phyloP scores from a whole-genome alignment of 2,113 vertebrate genomes.

The Neomonachus schauinslandi region DNA sequence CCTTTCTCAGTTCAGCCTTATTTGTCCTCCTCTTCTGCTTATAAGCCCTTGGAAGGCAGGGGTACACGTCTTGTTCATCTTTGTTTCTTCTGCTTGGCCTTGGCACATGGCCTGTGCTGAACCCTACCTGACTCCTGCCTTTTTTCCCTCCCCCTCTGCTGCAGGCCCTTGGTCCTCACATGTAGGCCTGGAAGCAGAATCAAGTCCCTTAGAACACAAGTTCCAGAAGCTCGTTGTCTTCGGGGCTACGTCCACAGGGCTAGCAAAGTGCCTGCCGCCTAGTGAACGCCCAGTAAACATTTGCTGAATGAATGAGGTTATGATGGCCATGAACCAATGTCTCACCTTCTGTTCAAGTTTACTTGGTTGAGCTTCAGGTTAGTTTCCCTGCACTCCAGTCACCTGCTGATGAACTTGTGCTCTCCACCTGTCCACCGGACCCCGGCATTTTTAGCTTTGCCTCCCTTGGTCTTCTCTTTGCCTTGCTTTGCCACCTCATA shows the following conservation, averaged over 20 bases:
- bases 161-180: neutral
- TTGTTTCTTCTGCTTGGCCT: neutral
- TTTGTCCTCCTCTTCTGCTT: neutral
- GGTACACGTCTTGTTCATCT: neutral
- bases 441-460: neutral
- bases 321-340: neutral
- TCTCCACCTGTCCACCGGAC: neutral
- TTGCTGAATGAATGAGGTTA: neutral
- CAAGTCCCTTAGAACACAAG: neutral
- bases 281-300: neutral
- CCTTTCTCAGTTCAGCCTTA: neutral
- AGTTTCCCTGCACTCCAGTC: too few relatives aligned
- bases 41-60: neutral
- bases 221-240: neutral
- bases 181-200: neutral
- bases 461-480: neutral
- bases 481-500: neutral
- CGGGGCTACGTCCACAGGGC: neutral
- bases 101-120: fast-evolving
- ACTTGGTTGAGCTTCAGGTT: neutral
- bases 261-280: neutral
- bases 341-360: neutral
- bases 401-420: neutral
- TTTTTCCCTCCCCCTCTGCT: too few relatives aligned
- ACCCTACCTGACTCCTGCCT: neutral